Percentiles rank a stretch among this genome's conserved stretches.
Conservation (phyloP, 2,888 invertebrate genomes). For the Drosophila seclusa region DNA sequence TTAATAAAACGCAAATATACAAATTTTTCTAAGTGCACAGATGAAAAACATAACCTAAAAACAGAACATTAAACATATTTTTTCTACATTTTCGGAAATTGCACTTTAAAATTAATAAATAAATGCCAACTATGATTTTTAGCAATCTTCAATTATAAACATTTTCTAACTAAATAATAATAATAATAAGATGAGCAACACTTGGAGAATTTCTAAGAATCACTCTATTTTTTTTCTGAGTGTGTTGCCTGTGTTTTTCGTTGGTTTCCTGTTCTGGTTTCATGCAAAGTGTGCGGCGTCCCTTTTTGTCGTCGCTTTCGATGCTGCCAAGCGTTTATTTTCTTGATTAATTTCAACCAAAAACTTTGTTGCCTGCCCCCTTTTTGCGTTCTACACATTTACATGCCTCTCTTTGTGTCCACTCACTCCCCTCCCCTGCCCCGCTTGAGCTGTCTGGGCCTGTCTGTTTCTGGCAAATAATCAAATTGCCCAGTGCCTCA, state of each 20-base stretch:
- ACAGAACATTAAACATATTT: too few species aligned
- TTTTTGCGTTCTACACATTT: conserved; percentile 49
- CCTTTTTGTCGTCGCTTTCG: conserved; percentile 48
- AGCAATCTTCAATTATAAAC: neutral
- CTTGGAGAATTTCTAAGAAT: neutral
- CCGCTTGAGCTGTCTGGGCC: conserved; percentile 3
- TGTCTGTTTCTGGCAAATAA: conserved; percentile 76
- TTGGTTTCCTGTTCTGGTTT: conserved; percentile 15
- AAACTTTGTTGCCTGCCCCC: conserved; percentile 63
- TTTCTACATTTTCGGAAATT: neutral
- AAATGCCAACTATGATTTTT: too few species aligned
- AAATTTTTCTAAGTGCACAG: neutral
- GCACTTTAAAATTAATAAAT: neutral
- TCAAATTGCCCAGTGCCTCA: conserved; percentile 67
- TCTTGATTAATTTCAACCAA: conserved; percentile 78
- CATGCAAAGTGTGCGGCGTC: conserved; percentile 28
- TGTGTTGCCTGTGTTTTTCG: neutral
- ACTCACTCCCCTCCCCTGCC: neutral
- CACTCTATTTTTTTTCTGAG: neutral
- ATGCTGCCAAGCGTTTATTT: conserved; percentile 78
- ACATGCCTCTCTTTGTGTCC: conserved; percentile 38
- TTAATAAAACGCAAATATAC: neutral
- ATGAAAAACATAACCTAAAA: neutral
- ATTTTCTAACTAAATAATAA: neutral
- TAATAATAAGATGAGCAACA: too few species aligned